A percentile compares a stretch with the other conserved stretches of the same genome.
Evolutionary conservation across 2,888 invertebrate genomes (phyloP).

Genomic region (Bimastos eiseni): DNA sequence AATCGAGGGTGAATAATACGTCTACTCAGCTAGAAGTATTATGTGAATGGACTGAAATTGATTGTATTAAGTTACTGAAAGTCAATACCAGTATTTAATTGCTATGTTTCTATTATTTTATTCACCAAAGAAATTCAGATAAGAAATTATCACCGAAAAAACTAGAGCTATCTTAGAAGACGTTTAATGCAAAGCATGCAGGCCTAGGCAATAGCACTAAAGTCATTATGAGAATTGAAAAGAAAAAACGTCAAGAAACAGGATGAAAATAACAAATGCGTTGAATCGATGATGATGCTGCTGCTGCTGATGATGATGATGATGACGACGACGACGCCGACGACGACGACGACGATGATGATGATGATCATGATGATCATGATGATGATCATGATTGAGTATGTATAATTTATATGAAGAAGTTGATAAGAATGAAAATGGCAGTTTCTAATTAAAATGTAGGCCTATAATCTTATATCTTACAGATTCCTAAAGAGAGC

Average conservation of each 20-base stretch:
- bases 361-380: no score
- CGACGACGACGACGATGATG: no score
- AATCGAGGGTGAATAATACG: background rate
- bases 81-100: background rate
- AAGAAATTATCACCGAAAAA: no score
- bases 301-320: no score
- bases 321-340: no score
- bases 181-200: no score
- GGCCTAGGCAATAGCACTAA: background rate
- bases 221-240: background rate
- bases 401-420: no score
- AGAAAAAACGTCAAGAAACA: background rate
- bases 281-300: no score
- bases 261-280: background rate
- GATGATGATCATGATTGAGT: no score
- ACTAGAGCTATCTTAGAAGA: no score
- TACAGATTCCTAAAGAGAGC: conserved; percentile 63
- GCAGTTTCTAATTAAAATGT: background rate
- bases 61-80: background rate
- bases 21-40: background rate
- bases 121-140: no score
- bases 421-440: background rate
- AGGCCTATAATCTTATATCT: conserved; percentile 29
- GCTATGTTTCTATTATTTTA: background rate
- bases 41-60: background rate